A percentile compares a stretch with the other conserved stretches of the same genome.
These are phyloP conservation scores for Drosophila ezoana DNA, from an alignment of 2,888 invertebrate species.

Conservation along the genomic window DNA sequence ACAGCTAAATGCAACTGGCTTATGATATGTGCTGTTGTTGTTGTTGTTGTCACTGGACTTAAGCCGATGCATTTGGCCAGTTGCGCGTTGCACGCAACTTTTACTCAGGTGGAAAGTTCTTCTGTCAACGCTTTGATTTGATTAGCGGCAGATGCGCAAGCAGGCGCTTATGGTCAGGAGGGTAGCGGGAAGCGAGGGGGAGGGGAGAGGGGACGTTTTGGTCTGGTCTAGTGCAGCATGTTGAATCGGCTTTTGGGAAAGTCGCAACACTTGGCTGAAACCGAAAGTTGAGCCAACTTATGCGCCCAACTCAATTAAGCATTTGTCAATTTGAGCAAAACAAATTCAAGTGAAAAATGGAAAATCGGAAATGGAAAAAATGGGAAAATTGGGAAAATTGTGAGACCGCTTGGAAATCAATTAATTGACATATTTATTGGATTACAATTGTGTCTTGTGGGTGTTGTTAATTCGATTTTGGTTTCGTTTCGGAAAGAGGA, in stretches of 20 bases:
- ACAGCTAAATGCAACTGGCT: slow-evolving; percentile 48
- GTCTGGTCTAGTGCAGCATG: slow-evolving; percentile 19
- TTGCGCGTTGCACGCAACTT: slow-evolving; percentile 41
- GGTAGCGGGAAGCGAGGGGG: neutral
- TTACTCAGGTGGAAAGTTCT: slow-evolving; percentile 64
- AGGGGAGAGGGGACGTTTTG: slow-evolving; percentile 1
- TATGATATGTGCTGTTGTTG: slow-evolving; percentile 16
- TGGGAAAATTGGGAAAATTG: slow-evolving; percentile 15
- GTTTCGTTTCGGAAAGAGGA: slow-evolving; percentile 1
- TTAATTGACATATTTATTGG: slow-evolving; percentile 22
- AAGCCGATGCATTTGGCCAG: slow-evolving; percentile 42
- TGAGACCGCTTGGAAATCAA: slow-evolving; percentile 12
- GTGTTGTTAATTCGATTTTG: slow-evolving; percentile 5
- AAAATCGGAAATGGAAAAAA: slow-evolving; percentile 1
- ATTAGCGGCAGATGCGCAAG: slow-evolving; percentile 55
- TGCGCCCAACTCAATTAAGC: slow-evolving; percentile 38
- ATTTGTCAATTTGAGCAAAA: slow-evolving; percentile 39
- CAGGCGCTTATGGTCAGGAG: slow-evolving; percentile 13
- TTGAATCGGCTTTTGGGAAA: slow-evolving; percentile 50
- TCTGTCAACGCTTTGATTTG: slow-evolving; percentile 64
- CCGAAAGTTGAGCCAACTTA: slow-evolving; percentile 50
- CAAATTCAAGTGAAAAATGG: slow-evolving; percentile 25
- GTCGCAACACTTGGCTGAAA: slow-evolving; percentile 52
- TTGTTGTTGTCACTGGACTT: slow-evolving; percentile 22
- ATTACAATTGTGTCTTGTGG: slow-evolving; percentile 13